phyloP scores from a whole-genome alignment of 1,140 invertebrate species.

The Heliothis virescens region DNA sequence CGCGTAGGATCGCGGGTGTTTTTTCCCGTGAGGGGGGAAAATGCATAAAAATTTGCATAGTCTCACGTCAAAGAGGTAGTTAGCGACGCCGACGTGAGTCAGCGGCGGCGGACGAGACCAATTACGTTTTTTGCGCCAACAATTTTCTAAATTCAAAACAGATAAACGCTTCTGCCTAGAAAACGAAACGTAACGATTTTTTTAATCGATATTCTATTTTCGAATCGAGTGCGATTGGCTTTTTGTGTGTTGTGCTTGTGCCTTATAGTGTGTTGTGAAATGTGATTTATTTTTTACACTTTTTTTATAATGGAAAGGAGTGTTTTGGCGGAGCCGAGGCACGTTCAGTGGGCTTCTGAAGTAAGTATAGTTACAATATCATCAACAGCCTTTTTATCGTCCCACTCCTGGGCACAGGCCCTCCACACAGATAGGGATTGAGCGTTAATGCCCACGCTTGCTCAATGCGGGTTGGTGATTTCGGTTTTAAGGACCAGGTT shows the following conservation, averaged over 20 bases:
- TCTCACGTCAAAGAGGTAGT: slow-evolving; percentile 60
- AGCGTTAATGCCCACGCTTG: too few species aligned
- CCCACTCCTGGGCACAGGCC: too few species aligned
- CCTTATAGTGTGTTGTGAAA: slow-evolving; percentile 61
- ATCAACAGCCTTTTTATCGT: too few species aligned
- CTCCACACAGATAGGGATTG: too few species aligned
- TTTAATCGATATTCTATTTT: slow-evolving; percentile 55
- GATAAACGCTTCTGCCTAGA: slow-evolving; percentile 56
- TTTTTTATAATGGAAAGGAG: slow-evolving; percentile 84
- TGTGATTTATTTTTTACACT: slow-evolving; percentile 64
- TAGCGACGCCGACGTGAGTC: slow-evolving; percentile 59
- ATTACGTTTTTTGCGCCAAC: slow-evolving; percentile 69
- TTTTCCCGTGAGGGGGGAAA: slow-evolving; percentile 63
- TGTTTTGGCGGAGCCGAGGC: slow-evolving; percentile 76
- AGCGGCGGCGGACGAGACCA: slow-evolving; percentile 62
- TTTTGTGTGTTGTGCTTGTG: slow-evolving; percentile 45
- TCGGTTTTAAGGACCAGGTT: too few species aligned
- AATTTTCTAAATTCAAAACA: slow-evolving; percentile 69
- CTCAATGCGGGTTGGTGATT: too few species aligned
- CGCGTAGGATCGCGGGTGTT: slow-evolving; percentile 54
- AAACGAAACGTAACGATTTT: slow-evolving; percentile 72
- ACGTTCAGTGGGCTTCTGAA: slow-evolving; percentile 81
- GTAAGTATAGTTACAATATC: slow-evolving; percentile 65
- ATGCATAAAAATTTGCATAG: slow-evolving; percentile 72
- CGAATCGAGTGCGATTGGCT: slow-evolving; percentile 45